Base-by-base conservation (phyloP, 2,113 vertebrate species). In the Australoheros scitulus region DNA sequence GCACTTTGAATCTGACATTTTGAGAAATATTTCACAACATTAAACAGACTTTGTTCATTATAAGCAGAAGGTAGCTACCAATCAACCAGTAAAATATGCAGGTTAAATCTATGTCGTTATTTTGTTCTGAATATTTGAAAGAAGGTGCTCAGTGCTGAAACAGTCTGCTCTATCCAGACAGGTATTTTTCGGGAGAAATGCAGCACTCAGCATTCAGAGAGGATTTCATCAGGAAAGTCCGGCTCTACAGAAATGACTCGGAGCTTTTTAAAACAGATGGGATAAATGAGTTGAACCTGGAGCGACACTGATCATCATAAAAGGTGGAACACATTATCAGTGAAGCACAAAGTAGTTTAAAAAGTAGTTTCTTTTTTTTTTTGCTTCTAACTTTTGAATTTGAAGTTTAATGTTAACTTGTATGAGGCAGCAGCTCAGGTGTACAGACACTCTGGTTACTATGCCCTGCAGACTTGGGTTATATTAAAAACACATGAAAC, bases 1-100 rank as follows among this genome's bases (percentile, higher is more conserved):
- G 83, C 22, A 22, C 80, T 81, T 83, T 77, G 85, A 78, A 22
- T 68, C n/a, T 26, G 85, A 80, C 83, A 72, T 84, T 80, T 83
- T n/a, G 6, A 77, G 56, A 61, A 77, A 24, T 29, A 32, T 38
- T 26, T 26, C 26, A 26, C 26, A 59, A 87, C 80, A 72, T 59
- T 61, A 79, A 77, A 80, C 29, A 15, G 63, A 70, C 24, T 8
- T 18, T 64, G 14, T 72, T 80, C 52, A 63, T 52, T 76, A 75
- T 47, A 64, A 72, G 59, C 57, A 57, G 60, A 60, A 61, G 36
- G 20, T 20, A 55, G 47, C 34, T 7, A 22, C 24, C 24, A 56
- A 41, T 20, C 20, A 32, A 29, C 10, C 22, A 0, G 34, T 3
- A 11, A 41, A 1, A 9, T 52, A 52, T 63, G 17, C 29, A 60